These are phyloP conservation scores for Neria commutata DNA, from an alignment of 2,888 invertebrate species.

Conservation along the genomic window DNA sequence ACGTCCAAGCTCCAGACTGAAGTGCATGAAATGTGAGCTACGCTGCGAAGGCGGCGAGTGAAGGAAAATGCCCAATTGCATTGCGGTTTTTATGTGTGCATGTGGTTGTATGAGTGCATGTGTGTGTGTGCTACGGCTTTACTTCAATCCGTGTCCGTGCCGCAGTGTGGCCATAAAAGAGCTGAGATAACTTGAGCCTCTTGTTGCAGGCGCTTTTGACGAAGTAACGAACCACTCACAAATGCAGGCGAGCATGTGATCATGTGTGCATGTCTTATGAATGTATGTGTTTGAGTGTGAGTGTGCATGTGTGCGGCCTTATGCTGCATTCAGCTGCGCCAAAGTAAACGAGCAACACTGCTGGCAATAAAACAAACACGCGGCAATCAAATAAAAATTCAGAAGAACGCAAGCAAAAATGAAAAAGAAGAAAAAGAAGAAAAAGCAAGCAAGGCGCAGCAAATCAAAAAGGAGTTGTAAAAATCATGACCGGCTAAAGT, in stretches of 20 bases:
- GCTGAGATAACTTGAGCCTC: too few relatives aligned
- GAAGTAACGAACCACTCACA: too few relatives aligned
- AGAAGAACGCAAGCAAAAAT: background rate
- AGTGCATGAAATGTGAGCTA: background rate
- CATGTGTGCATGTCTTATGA: too few relatives aligned
- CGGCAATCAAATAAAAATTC: background rate
- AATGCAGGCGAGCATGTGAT: too few relatives aligned
- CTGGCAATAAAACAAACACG: conserved; percentile 1
- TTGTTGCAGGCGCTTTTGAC: too few relatives aligned
- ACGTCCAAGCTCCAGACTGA: too few relatives aligned
- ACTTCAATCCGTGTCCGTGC: too few relatives aligned
- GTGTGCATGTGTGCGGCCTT: background rate
- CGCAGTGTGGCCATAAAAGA: too few relatives aligned
- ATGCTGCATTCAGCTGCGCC: background rate
- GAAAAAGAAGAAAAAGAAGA: background rate
- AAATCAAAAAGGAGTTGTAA: too few relatives aligned
- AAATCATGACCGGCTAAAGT: background rate
- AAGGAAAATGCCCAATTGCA: background rate
- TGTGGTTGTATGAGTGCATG: too few relatives aligned
- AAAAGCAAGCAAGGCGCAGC: background rate
- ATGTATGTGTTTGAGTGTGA: too few relatives aligned
- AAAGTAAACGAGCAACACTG: background rate
- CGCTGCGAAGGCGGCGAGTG: background rate
- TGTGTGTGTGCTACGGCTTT: too few relatives aligned
- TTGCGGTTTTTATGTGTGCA: background rate